Evolutionary conservation across 1,140 invertebrate genomes (phyloP).

Genomic region (Drosophila bifasciata): DNA sequence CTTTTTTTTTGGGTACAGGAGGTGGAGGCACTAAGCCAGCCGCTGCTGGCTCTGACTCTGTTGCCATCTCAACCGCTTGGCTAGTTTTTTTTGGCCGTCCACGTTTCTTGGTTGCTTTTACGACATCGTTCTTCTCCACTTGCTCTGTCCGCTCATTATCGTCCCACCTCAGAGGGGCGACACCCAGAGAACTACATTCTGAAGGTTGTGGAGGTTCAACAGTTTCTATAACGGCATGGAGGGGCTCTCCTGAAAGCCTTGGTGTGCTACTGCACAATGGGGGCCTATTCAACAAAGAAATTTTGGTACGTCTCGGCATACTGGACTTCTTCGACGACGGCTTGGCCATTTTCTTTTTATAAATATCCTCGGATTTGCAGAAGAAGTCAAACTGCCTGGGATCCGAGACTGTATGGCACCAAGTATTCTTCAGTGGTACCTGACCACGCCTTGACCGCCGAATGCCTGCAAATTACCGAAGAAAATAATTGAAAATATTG

Average conservation of each 20-base stretch:
- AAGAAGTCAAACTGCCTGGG: conserved; percentile 32
- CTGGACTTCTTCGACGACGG: not conserved
- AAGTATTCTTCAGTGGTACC: conserved; percentile 52
- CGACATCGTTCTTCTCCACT: not conserved
- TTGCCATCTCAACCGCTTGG: not conserved
- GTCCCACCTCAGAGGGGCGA: conserved; percentile 4
- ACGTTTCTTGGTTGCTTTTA: not conserved
- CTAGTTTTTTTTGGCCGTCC: not conserved
- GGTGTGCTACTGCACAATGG: conserved; percentile 51
- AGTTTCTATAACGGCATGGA: too few relatives aligned
- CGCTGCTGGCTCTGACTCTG: too few relatives aligned
- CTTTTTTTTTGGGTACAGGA: not conserved
- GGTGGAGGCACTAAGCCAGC: too few relatives aligned
- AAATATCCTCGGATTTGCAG: not conserved
- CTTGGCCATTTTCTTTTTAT: not conserved
- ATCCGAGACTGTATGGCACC: conserved; percentile 41
- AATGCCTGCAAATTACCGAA: conserved; percentile 11
- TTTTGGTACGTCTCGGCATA: not conserved
- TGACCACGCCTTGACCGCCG: conserved; percentile 69
- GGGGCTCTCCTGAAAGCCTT: not conserved
- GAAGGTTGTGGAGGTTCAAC: not conserved
- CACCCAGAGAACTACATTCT: conserved; percentile 3
- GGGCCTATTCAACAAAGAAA: not conserved
- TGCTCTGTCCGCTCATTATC: not conserved
- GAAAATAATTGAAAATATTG: not conserved